phyloP scores from a whole-genome alignment of 1,140 invertebrate species.

The Megathymus violae region DNA sequence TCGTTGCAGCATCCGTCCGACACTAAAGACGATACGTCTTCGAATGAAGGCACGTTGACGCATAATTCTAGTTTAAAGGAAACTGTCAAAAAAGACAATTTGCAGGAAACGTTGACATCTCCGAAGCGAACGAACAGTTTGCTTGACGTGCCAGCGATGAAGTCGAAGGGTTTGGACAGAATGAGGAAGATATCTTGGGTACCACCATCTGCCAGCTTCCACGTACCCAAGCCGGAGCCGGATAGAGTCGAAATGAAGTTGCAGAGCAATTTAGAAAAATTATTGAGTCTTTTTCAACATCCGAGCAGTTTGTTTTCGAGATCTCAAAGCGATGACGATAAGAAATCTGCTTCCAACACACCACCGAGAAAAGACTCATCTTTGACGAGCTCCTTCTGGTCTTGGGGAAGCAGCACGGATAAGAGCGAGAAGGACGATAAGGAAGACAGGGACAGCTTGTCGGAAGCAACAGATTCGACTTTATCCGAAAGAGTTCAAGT shows the following conservation, averaged over 20 bases:
- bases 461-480: conserved; percentile 71
- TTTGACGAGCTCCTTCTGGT: conserved; percentile 78
- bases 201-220: conserved; percentile 72
- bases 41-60: conserved; percentile 80
- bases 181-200: conserved; percentile 85
- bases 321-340: conserved; percentile 63
- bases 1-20: conserved; percentile 71
- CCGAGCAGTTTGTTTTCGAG: conserved; percentile 82
- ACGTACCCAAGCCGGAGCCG: conserved; percentile 64
- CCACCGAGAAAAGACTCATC: conserved; percentile 77
- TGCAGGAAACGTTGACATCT: conserved; percentile 64
- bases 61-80: conserved; percentile 75
- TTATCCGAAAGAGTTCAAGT: conserved; percentile 74
- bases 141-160: conserved; percentile 75
- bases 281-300: conserved; percentile 84
- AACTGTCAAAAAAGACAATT: conserved; percentile 47
- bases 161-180: conserved; percentile 68
- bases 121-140: conserved; percentile 74
- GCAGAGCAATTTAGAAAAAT: conserved; percentile 83
- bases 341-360: conserved; percentile 65
- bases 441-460: conserved; percentile 56
- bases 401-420: conserved; percentile 69
- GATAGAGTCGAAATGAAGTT: conserved; percentile 69
- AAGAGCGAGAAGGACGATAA: conserved; percentile 65
- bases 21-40: conserved; percentile 70